phyloP scores from a whole-genome alignment of 1,140 invertebrate species.

The Bombyx mori region ASM3026992v2 NC_085124.1:15447001-15447500 shows the following conservation, averaged over 20 bases:
- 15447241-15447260: no score
- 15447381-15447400: slow-evolving; percentile 49
- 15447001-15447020: slow-evolving; percentile 79
- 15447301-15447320: slow-evolving; percentile 32
- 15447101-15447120: slow-evolving; percentile 62
- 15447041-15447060: slow-evolving; percentile 79
- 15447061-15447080: slow-evolving; percentile 78
- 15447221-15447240: no score
- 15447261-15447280: no score
- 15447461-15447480: slow-evolving; percentile 3
- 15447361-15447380: slow-evolving; percentile 59
- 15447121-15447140: slow-evolving; percentile 40
- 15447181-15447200: slow-evolving; percentile 28
- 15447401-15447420: slow-evolving; percentile 35
- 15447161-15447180: slow-evolving; percentile 31
- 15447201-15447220: neutral
- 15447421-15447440: slow-evolving; percentile 43
- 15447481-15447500: neutral
- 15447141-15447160: slow-evolving; percentile 34
- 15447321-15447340: slow-evolving; percentile 8
- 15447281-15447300: slow-evolving; percentile 28
- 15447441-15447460: slow-evolving; percentile 34
- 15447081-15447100: slow-evolving; percentile 40
- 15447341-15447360: slow-evolving; percentile 32
- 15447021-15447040: slow-evolving; percentile 83